These are phyloP conservation scores for Montipora foliosa DNA, from an alignment of 64 coral and sea anemone species.

Conservation along the genomic window DNA sequence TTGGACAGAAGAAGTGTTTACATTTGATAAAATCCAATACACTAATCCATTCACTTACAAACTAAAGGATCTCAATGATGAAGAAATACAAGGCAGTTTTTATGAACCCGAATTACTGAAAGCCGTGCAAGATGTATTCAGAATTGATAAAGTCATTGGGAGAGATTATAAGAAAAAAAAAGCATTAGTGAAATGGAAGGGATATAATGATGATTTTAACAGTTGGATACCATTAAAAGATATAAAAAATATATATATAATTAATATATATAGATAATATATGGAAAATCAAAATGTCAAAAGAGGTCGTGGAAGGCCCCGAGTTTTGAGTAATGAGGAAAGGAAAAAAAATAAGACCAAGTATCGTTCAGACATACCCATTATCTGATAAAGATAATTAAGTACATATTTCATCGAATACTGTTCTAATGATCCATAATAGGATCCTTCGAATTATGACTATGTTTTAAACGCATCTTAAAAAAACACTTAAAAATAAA, in stretches of 20 bases:
- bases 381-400: no score
- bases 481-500: no score
- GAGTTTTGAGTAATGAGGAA: no score
- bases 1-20: conserved; percentile 65
- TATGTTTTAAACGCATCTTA: no score
- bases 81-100: conserved; percentile 7
- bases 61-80: conserved; percentile 23
- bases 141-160: conserved; percentile 50
- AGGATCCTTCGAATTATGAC: no score
- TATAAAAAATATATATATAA: background rate
- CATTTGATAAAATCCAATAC: conserved; percentile 39
- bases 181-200: conserved; percentile 50
- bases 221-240: conserved; percentile 51
- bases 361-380: no score
- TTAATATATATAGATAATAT: no score
- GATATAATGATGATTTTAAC: conserved; percentile 44
- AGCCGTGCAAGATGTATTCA: background rate
- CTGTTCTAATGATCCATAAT: no score
- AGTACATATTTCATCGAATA: no score
- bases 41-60: conserved; percentile 45
- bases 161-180: conserved; percentile 36
- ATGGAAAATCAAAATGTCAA: background rate
- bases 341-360: no score
- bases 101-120: conserved; percentile 50
- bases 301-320: background rate